A percentile compares a stretch with the other conserved stretches of the same genome.
These are phyloP conservation scores for Cichlasoma orientale DNA, from an alignment of 2,797 vertebrate genomes.

Conservation along the genomic window DNA sequence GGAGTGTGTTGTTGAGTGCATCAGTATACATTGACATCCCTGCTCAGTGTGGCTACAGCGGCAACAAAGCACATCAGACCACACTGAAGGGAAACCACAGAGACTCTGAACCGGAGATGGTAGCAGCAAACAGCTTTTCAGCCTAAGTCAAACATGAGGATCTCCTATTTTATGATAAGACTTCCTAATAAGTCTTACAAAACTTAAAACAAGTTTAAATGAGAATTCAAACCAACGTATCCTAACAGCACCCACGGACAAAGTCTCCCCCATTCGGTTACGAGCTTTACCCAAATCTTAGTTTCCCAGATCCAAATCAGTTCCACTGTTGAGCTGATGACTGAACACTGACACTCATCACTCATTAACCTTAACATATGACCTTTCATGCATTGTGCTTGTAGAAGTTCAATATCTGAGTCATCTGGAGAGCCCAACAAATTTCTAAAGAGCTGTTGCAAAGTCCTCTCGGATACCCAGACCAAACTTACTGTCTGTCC, in stretches of 20 bases:
- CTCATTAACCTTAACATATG: neutral
- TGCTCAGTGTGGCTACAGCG: neutral
- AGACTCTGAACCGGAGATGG: neutral
- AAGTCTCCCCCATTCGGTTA: neutral
- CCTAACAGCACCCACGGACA: neutral
- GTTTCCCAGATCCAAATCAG: neutral
- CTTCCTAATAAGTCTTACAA: neutral
- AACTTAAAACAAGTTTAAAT: neutral
- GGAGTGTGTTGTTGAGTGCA: neutral
- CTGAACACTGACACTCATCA: neutral
- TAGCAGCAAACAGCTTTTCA: too few species aligned
- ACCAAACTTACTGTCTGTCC: conserved; percentile 38
- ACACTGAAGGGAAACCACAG: neutral
- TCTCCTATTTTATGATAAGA: rapidly evolving
- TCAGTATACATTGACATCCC: neutral
- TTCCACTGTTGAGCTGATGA: neutral
- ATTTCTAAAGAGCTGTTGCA: neutral
- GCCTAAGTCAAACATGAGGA: rapidly evolving
- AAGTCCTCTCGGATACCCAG: neutral
- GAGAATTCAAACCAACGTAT: neutral
- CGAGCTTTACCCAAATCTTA: neutral
- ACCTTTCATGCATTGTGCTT: neutral
- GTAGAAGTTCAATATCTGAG: neutral
- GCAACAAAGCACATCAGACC: neutral
- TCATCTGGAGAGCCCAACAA: neutral